These are phyloP conservation scores for Helicoverpa zea DNA, from an alignment of 1,140 invertebrate genomes.

Conservation along the genomic window DNA sequence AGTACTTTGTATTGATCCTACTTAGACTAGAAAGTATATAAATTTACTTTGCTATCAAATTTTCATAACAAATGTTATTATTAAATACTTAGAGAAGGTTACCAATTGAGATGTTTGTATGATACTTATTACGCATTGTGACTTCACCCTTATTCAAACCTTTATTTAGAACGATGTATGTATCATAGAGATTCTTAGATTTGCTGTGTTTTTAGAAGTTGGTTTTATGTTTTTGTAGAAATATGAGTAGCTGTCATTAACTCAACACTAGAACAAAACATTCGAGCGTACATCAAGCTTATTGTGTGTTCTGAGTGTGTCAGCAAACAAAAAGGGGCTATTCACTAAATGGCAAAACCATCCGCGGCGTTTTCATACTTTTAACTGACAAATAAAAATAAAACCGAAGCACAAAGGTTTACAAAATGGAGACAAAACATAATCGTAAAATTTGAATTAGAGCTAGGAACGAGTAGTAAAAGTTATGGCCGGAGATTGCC, in stretches of 20 bases:
- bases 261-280: slow-evolving; percentile 31
- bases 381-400: slow-evolving; percentile 26
- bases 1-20: too few relatives aligned
- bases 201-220: background rate
- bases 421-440: slow-evolving; percentile 30
- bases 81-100: too few relatives aligned
- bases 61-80: too few relatives aligned
- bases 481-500: slow-evolving; percentile 39
- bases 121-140: too few relatives aligned
- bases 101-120: too few relatives aligned
- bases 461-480: slow-evolving; percentile 37
- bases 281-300: slow-evolving; percentile 7
- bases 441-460: slow-evolving; percentile 47
- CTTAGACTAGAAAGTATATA: too few relatives aligned
- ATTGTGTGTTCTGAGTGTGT: slow-evolving; percentile 19
- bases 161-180: too few relatives aligned
- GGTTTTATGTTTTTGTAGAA: too few relatives aligned
- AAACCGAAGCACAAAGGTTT: slow-evolving; percentile 15
- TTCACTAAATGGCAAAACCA: slow-evolving; percentile 29
- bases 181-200: too few relatives aligned
- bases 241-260: background rate
- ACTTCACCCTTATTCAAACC: too few relatives aligned
- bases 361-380: slow-evolving; percentile 21
- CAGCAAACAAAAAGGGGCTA: slow-evolving; percentile 9
- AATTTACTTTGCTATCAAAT: too few relatives aligned